Evolutionary conservation across 2,113 vertebrate species (phyloP).

Genomic region (Syngnathus scovelli): DNA sequence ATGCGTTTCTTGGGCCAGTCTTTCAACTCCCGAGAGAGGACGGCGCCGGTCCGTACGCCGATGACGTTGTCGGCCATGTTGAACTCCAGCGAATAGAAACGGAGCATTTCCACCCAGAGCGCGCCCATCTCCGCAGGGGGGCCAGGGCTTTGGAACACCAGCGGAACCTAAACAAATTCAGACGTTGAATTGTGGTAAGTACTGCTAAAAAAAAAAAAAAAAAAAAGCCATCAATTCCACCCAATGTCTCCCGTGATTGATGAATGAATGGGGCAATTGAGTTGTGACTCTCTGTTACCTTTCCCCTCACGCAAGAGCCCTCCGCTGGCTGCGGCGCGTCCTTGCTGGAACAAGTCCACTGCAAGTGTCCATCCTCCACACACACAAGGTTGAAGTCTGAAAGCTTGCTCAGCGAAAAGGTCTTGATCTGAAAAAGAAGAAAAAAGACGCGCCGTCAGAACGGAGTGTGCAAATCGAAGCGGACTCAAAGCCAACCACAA

Average conservation of each 20-base stretch:
- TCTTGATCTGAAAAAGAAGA: constrained; percentile 67
- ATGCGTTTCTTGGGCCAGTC: constrained; percentile 95
- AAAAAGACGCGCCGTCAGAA: constrained; percentile 4
- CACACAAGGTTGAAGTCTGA: constrained; percentile 74
- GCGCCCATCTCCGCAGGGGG: constrained; percentile 71
- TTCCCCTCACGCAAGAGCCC: constrained; percentile 57
- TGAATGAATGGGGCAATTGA: not conserved
- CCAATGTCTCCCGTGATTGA: no score
- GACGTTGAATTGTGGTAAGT: no score
- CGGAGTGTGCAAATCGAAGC: not conserved
- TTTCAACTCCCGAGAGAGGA: constrained; percentile 82
- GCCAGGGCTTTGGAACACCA: constrained; percentile 71
- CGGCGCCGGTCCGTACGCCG: constrained; percentile 78
- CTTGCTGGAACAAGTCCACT: constrained; percentile 72
- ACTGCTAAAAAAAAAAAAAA: no score
- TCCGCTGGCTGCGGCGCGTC: constrained; percentile 59
- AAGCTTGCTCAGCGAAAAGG: constrained; percentile 76
- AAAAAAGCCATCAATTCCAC: no score
- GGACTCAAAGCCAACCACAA: constrained; percentile 8
- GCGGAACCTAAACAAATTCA: constrained; percentile 66
- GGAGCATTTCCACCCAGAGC: constrained; percentile 89
- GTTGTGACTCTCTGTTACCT: constrained; percentile 59
- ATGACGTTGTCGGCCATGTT: constrained; percentile 82
- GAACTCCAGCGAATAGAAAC: constrained; percentile 91
- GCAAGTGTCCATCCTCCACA: constrained; percentile 65